These are phyloP conservation scores for Lindbergichthys nudifrons DNA, from an alignment of 2,797 vertebrate genomes.

Conservation along the genomic window DNA sequence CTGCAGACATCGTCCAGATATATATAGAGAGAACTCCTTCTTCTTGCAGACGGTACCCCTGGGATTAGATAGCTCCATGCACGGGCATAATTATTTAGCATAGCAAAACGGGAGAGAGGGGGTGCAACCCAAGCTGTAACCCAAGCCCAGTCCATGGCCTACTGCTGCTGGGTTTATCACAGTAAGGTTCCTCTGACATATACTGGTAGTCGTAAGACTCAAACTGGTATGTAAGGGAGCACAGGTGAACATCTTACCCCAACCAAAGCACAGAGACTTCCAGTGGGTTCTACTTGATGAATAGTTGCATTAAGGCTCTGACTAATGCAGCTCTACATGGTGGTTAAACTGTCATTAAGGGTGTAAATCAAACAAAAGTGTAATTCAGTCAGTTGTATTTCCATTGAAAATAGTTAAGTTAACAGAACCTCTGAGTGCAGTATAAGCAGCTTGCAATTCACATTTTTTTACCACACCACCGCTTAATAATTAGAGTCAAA, in stretches of 20 bases:
- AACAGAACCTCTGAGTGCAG: not conserved
- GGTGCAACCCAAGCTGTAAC: constrained; percentile 75
- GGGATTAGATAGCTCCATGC: constrained; percentile 79
- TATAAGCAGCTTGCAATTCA: constrained; percentile 9
- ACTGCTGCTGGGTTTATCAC: constrained; percentile 61
- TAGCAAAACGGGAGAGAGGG: constrained; percentile 57
- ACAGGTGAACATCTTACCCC: constrained; percentile 33
- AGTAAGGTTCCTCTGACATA: constrained; percentile 66
- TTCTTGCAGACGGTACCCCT: constrained; percentile 48
- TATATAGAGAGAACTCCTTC: constrained; percentile 81
- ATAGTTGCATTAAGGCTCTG: constrained; percentile 54
- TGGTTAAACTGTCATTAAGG: constrained; percentile 63
- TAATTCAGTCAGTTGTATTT: constrained; percentile 6
- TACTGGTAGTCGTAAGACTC: constrained; percentile 37
- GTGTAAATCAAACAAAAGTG: constrained; percentile 45
- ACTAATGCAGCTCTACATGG: constrained; percentile 26
- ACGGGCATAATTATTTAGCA: constrained; percentile 78
- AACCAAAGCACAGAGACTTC: constrained; percentile 9
- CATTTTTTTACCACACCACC: not conserved
- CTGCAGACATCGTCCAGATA: constrained; percentile 78
- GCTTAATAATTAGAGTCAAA: constrained; percentile 47
- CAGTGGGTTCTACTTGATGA: constrained; percentile 47
- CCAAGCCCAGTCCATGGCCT: constrained; percentile 54
- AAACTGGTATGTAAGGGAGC: constrained; percentile 28
- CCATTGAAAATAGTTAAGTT: constrained; percentile 19